Conservation (phyloP, 1,140 invertebrate species). For the Centruroides vittatus region DNA sequence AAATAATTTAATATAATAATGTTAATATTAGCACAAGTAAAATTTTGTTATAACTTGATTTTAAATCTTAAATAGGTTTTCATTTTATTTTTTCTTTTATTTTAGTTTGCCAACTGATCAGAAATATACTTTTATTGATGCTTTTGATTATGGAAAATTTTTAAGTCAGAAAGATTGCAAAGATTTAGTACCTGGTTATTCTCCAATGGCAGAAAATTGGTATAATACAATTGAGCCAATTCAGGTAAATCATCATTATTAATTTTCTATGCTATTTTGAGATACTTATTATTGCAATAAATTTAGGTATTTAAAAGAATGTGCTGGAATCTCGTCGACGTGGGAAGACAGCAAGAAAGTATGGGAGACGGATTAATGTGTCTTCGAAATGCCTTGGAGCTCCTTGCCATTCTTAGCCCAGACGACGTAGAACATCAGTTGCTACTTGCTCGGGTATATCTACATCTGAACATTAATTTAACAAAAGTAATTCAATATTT, state of each 20-base stretch:
- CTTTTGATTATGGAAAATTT: slow-evolving; percentile 1
- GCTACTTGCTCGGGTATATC: slow-evolving; percentile 39
- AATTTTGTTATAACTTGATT: too few relatives aligned
- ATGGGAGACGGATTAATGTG: slow-evolving; percentile 34
- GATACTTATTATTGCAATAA: too few relatives aligned
- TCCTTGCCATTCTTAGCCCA: slow-evolving; percentile 37
- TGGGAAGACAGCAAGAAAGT: slow-evolving; percentile 36
- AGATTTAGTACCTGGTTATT: background rate
- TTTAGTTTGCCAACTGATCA: too few relatives aligned
- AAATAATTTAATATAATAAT: too few relatives aligned
- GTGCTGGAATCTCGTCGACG: slow-evolving; percentile 42
- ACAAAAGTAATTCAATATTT: too few relatives aligned
- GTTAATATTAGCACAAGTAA: too few relatives aligned
- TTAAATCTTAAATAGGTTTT: too few relatives aligned
- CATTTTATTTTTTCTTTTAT: too few relatives aligned
- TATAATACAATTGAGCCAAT: background rate
- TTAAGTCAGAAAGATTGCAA: background rate
- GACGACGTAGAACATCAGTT: slow-evolving; percentile 35
- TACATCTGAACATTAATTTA: slow-evolving; percentile 35
- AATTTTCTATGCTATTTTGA: too few relatives aligned
- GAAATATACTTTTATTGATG: slow-evolving; percentile 6
- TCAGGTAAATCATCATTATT: slow-evolving; percentile 19
- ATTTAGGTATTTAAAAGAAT: slow-evolving; percentile 37
- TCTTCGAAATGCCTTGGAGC: slow-evolving; percentile 37
- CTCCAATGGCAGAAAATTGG: background rate